These are phyloP conservation scores for Spatula clypeata DNA, from an alignment of 2,797 vertebrate genomes.

Conservation along the genomic window DNA sequence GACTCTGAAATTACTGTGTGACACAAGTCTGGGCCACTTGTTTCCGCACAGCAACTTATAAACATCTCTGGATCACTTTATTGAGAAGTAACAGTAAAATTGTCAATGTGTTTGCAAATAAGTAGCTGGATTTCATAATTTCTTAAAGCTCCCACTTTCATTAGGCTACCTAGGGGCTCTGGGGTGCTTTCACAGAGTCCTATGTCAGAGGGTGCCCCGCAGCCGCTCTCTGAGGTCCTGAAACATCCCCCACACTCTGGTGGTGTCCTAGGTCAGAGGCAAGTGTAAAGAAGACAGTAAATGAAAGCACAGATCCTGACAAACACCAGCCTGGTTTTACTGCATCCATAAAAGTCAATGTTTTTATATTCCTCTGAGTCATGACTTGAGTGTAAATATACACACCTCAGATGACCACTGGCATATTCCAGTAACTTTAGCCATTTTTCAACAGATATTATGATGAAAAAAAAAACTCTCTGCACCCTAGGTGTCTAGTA, in stretches of 20 bases:
- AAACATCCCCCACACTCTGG: fast-evolving
- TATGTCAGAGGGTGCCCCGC: fast-evolving
- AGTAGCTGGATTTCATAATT: not conserved
- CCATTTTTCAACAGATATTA: not conserved
- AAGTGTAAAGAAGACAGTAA: not conserved
- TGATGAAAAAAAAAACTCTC: not conserved
- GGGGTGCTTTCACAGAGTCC: not conserved
- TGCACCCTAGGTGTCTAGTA: not conserved
- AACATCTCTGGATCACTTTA: not conserved
- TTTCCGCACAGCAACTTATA: not conserved
- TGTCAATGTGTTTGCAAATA: not conserved
- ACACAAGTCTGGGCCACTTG: not conserved
- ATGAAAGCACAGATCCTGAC: not conserved
- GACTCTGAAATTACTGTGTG: not conserved
- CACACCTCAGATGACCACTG: not conserved
- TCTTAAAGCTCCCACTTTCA: not conserved
- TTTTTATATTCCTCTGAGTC: not conserved
- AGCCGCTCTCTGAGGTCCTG: not conserved
- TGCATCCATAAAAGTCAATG: not conserved
- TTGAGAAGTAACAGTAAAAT: not conserved
- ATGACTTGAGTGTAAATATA: not conserved
- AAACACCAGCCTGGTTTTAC: not conserved
- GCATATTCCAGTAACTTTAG: not conserved
- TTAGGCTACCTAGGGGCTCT: no score
- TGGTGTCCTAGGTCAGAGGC: fast-evolving